Evolutionary conservation across 2,797 vertebrate genomes (phyloP), one percentile per base, ranked within the genome.

Genomic region (Acanthurus leucopareius): DNA sequence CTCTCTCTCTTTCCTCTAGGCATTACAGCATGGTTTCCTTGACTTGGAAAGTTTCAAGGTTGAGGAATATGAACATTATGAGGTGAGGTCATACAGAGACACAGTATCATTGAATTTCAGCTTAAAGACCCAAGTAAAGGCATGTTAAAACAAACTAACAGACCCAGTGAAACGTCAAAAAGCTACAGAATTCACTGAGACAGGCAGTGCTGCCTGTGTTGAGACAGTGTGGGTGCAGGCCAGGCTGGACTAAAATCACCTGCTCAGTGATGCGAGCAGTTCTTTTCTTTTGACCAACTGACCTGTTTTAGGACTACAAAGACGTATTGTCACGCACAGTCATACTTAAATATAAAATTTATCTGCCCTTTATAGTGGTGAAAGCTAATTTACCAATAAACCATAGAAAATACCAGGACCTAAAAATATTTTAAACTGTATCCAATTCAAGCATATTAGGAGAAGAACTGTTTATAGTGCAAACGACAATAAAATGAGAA

Each of bases 31-130:
- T 65, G 96, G 96, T 59, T 97, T 98, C 92, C 95, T 98, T 90
- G 95, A 98, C 93, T 98, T 98, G 89, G 97, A 97, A 85, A 95
- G 91, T 49, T 98, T 98, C 91, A 94, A 96, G 84, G 96, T 96
- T 86, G 97, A 97, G 79, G 97, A 97, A 88, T 98, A 98, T 83
- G 97, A 98, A 83, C 96, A 98, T 93, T 98, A 97, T 70, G 97
- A 98, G 97, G 97, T 97, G 92, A 94, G 52, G 22, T 6, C 28
- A 45, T 35, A 28, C 16, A 17, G 14, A 49, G 35, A 28, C 25
- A 58, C 68, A 59, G 42, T 56, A 10, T 47, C 25, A 4, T 16
- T 17, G 44, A 5, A 4, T 64, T 25, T 17, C 2, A 16, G 11
- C 14, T 20, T n/a, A 22, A 49, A 59, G 14, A n/a, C 63, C 28